Percentiles rank a stretch among this genome's conserved stretches.
Conservation (phyloP, 1,140 invertebrate genomes). For the Sarcophaga bullata region DNA sequence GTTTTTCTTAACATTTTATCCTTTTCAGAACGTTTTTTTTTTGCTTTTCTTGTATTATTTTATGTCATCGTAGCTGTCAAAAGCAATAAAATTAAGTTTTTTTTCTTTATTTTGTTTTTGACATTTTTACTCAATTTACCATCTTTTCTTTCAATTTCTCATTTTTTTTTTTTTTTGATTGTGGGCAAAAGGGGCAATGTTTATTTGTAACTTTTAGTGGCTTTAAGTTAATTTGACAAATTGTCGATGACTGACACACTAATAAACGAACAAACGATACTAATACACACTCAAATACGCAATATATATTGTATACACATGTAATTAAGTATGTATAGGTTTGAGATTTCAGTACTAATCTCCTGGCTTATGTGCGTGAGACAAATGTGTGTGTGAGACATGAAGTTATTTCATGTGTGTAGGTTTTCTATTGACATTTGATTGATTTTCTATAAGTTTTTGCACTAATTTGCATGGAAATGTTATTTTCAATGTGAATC, state of each 20-base stretch:
- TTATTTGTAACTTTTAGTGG: constrained; percentile 21
- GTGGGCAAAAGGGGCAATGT: neutral
- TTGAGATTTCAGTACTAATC: neutral
- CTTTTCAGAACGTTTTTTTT: neutral
- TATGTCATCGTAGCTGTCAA: constrained; percentile 4
- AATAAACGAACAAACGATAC: neutral
- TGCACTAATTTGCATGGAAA: neutral
- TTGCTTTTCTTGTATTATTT: neutral
- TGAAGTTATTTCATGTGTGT: neutral
- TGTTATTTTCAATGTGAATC: neutral
- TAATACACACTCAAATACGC: neutral
- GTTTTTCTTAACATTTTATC: neutral
- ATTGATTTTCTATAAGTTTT: constrained; percentile 1
- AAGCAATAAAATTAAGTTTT: constrained; percentile 22
- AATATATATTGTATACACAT: neutral
- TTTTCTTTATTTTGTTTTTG: neutral
- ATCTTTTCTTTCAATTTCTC: neutral
- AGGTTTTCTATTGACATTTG: neutral
- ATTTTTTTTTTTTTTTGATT: neutral
- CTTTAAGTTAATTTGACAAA: constrained; percentile 27
- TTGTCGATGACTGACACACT: constrained; percentile 3
- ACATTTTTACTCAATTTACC: neutral
- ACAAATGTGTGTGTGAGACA: neutral
- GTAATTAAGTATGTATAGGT: neutral
- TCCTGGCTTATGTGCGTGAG: neutral